These are phyloP conservation scores for Thunnus albacares DNA, from an alignment of 2,797 vertebrate species.

Conservation along the genomic window DNA sequence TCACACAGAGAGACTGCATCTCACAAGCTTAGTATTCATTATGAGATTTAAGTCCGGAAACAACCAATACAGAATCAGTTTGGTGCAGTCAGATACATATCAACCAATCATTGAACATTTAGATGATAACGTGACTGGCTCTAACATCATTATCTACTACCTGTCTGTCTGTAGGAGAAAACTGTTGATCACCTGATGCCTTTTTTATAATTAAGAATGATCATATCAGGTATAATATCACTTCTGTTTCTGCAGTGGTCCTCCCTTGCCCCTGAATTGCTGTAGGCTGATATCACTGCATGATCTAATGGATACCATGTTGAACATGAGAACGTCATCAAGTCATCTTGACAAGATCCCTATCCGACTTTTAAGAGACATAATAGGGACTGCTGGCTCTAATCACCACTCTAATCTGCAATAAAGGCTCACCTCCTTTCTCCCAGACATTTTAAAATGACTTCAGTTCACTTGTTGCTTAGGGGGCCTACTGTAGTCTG, in stretches of 20 bases:
- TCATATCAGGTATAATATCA: neutral
- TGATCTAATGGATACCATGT: neutral
- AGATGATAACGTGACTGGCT: constrained; percentile 5
- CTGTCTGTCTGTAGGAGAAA: constrained; percentile 3
- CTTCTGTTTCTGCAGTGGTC: neutral
- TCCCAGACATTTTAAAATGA: neutral
- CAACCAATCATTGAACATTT: neutral
- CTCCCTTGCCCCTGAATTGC: constrained; percentile 11
- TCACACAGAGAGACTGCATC: neutral
- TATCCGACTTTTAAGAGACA: neutral
- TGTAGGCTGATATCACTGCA: neutral
- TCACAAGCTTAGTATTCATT: constrained; percentile 2
- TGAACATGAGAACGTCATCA: neutral
- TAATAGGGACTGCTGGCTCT: neutral
- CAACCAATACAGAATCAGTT: neutral
- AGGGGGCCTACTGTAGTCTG: no score
- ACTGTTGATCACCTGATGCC: neutral
- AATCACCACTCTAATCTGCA: constrained; percentile 5
- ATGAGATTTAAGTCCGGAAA: neutral
- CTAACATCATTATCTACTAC: neutral
- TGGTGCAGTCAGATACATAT: neutral
- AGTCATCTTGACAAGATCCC: neutral
- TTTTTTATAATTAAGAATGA: constrained; percentile 23
- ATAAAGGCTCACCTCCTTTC: neutral
- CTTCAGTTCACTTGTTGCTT: no score